Base-by-base conservation (phyloP, 1,140 invertebrate species). In the Yoshiicerus persimilis region DNA sequence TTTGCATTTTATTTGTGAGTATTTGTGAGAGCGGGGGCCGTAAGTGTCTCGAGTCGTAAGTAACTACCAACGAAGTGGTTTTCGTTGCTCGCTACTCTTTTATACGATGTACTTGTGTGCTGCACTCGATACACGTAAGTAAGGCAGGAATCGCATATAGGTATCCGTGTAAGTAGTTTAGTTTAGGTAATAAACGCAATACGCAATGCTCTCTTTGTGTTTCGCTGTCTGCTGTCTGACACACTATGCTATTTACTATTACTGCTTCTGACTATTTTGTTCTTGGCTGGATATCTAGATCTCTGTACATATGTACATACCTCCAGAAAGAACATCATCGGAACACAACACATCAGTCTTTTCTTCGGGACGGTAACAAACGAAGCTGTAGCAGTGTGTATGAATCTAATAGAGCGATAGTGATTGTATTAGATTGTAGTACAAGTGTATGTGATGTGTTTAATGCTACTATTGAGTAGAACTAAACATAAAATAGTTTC, bases 1-100 rank as follows among this genome's bases (percentile, higher is more conserved):
- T 80, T 80, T 80, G 75, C 75, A 80, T 80, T 80, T 80, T 80
- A 80, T 80, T 80, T 80, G 75, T 80, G 75, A 80, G 75, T 80
- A 80, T 80, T 80, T 80, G 75, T 80, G 75, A 80, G 75, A 80
- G 75, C 75, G 75, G 75, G 75, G 75, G 75, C 75, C 75, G 32
- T 80, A 80, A 80, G 75, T 80, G 75, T 80, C 75, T 80, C 75
- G 75, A 80, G 30, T 80, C n/a, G 30, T 80, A 80, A 80, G 75
- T 80, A 80, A 80, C 75, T 80, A 80, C 75, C 75, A 23, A 32
- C 34, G 75, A 80, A 80, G 75, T 80, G 75, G 20, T 80, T 80
- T 80, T 36, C 27, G 34, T 38, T 80, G n/a, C 30, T 38, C 34
- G 27, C 27, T 75, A 13, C 34, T 36, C 6, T 20, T 1, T 20